Base-by-base conservation (phyloP, 2,888 invertebrate genomes). In the Dione juno region DNA sequence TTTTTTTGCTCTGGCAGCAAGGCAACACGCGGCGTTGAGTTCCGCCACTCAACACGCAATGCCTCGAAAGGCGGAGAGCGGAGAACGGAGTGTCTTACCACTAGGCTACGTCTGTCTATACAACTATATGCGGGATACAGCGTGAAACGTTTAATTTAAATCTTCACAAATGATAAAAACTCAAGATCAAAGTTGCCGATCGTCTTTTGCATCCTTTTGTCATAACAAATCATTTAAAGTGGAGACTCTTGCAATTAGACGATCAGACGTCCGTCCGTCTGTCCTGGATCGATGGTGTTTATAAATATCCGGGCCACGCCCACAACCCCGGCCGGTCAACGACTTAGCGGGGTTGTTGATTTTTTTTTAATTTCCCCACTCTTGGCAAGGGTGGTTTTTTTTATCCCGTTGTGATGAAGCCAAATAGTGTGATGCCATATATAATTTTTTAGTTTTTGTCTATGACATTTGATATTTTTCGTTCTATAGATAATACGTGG, bases 241-340 rank as follows among this genome's bases (percentile, higher is more conserved):
- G 53, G 43, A 50, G 40, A 68, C 54, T 63, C 16, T 63, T 35
- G 53, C 59, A 67, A 67, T 70, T 48, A 63, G 63, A 58, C 66
- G 58, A 59, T 58, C 52, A 72, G 69, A 77, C 78, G 70, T 67
- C 77, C 78, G 70, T 67, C 77, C 78, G 79, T 78, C 78, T 76
- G 76, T 74, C 63, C 40, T 35, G 75, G 79, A 79, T 79, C 79
- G 79, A 79, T 79, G 79, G 61, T 67, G 74, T 70, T 78, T 79
- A 79, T 78, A 77, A 79, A 79, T 79, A 79, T 79, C 78, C 73
- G 52, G 40, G 67, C 57, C 76, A 73, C 77, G 69, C 75, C 76
- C 73, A 66, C 68, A 28, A 28, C 70, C 37, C 35, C 43, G 3
- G 37, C 70, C 69, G 73, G 73, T 73, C 73, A 70, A 70, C 73